These are phyloP conservation scores for Henricia sp. DNA, from an alignment of 53 echinoderm and acorn worm genomes.

Conservation along the genomic window DNA sequence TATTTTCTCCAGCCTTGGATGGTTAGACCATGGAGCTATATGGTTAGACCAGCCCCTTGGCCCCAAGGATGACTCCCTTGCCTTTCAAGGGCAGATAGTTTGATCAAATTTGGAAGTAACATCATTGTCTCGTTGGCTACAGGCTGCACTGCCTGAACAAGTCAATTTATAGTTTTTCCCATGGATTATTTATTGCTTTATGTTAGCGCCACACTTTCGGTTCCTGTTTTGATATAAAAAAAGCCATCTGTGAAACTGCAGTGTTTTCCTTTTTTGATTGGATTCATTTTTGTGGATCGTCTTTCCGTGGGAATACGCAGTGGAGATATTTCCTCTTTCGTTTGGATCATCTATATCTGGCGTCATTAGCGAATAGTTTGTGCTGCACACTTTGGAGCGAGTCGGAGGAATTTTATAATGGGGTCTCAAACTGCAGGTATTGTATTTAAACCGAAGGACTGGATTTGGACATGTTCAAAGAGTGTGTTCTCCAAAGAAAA, in stretches of 20 bases:
- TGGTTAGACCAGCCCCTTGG: not conserved
- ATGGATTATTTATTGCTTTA: not conserved
- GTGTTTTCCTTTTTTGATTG: not conserved
- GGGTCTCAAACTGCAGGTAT: conserved; percentile 34
- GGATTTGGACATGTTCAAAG: not conserved
- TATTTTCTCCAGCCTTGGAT: not conserved
- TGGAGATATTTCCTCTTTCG: no score
- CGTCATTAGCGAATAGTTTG: conserved; percentile 1
- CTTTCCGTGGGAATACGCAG: not conserved
- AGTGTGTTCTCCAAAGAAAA: no score
- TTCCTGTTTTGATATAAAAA: not conserved
- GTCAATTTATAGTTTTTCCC: not conserved
- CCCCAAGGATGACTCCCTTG: conserved; percentile 21
- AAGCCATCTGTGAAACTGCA: not conserved
- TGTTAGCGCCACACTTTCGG: not conserved
- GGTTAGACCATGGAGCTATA: no score
- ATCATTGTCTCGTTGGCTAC: not conserved
- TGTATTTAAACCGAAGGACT: not conserved
- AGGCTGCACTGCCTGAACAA: not conserved
- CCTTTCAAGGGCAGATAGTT: conserved; percentile 9
- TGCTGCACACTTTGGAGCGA: not conserved
- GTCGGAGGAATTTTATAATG: conserved; percentile 27
- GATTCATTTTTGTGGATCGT: not conserved
- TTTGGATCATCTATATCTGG: no score
- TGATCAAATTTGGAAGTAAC: conserved; percentile 54